phyloP scores from a whole-genome alignment of 2,797 vertebrate species.

The Acipenser ruthenus region DNA sequence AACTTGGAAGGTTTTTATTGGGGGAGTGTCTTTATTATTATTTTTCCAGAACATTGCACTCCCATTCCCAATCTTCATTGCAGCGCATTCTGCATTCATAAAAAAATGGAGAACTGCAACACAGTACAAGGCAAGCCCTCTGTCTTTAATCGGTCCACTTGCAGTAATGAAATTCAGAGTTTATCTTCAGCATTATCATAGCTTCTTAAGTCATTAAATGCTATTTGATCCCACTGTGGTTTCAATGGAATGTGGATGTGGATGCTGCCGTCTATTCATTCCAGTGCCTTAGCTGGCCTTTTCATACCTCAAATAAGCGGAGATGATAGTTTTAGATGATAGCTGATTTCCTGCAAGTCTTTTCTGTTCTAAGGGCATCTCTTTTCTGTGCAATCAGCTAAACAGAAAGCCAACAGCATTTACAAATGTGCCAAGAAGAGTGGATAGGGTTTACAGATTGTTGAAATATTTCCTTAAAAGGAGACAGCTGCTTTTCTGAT shows the following conservation, averaged over 20 bases:
- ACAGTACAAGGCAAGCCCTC: too few species aligned
- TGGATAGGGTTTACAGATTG: too few species aligned
- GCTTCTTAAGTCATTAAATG: neutral
- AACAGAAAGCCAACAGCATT: too few species aligned
- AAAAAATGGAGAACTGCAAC: too few species aligned
- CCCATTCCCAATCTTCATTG: too few species aligned
- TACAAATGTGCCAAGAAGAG: too few species aligned
- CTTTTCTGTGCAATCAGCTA: neutral
- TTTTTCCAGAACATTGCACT: too few species aligned
- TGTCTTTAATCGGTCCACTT: neutral
- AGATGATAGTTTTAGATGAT: neutral
- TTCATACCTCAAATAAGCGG: neutral
- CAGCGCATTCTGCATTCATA: too few species aligned
- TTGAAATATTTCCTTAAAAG: too few species aligned
- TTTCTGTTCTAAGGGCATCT: neutral
- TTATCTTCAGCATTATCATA: neutral
- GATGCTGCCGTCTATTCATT: neutral
- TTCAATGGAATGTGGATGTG: neutral
- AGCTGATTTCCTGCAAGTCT: neutral
- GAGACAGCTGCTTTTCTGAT: too few species aligned
- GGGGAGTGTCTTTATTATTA: too few species aligned
- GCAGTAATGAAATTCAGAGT: neutral
- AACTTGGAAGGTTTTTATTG: too few species aligned
- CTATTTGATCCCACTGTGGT: neutral
- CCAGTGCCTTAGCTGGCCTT: neutral